phyloP scores from a whole-genome alignment of 2,888 invertebrate genomes.

The Mayetiola destructor region DNA sequence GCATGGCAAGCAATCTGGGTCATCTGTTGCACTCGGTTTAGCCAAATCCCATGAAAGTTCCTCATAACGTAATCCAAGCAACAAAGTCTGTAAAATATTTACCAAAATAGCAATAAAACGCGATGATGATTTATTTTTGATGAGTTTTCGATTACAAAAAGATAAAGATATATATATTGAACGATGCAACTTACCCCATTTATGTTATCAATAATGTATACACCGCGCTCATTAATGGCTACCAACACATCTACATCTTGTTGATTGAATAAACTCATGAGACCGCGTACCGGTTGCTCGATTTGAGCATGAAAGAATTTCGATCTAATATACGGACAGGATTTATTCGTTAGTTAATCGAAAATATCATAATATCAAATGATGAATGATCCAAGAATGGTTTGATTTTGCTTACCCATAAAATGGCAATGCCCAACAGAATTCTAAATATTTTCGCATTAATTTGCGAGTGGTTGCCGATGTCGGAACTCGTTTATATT shows the following conservation, averaged over 20 bases:
- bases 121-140: neutral
- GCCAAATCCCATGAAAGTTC: conserved; percentile 89
- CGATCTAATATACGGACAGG: conserved; percentile 41
- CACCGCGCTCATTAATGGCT: conserved; percentile 72
- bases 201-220: conserved; percentile 71
- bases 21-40: conserved; percentile 63
- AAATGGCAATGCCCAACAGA: conserved; percentile 78
- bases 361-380: neutral
- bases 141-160: neutral
- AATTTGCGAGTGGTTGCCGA: conserved; percentile 69
- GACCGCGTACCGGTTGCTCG: conserved; percentile 75
- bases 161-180: neutral
- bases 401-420: conserved; percentile 53
- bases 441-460: conserved; percentile 76
- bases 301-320: conserved; percentile 93
- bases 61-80: conserved; percentile 73
- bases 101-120: neutral
- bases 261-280: conserved; percentile 71
- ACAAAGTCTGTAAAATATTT: conserved; percentile 47
- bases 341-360: neutral
- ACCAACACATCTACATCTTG: conserved; percentile 77
- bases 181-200: conserved; percentile 51
- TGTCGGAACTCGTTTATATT: conserved; percentile 71
- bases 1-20: conserved; percentile 77
- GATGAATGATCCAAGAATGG: too few relatives aligned